phyloP scores from a whole-genome alignment of 2,797 vertebrate genomes.

The Tokudaia tokunoshimensis region DNA sequence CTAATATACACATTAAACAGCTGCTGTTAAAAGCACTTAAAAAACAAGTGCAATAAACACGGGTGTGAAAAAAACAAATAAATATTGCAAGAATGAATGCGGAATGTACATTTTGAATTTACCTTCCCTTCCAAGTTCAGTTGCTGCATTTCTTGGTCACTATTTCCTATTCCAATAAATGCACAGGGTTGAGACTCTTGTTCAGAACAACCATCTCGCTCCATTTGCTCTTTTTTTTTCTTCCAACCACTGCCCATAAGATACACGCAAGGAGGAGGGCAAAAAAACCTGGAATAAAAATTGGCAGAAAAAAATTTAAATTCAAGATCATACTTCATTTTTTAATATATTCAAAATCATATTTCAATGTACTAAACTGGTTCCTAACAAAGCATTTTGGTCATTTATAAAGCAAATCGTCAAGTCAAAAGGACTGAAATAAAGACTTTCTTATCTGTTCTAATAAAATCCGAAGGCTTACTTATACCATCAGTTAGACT shows the following conservation, averaged over 20 bases:
- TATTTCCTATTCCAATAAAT: slow-evolving; percentile 99
- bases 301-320: slow-evolving; percentile 45
- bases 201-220: slow-evolving; percentile 97
- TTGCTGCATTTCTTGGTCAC: slow-evolving; percentile 99
- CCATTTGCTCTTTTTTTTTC: slow-evolving; percentile 99
- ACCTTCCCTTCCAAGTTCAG: slow-evolving; percentile 99
- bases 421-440: background rate
- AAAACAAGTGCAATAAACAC: background rate
- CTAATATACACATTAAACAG: slow-evolving; percentile 33
- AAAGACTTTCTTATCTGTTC: slow-evolving; percentile 32
- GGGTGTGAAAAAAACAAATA: background rate
- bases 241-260: slow-evolving; percentile 99
- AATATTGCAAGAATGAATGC: background rate
- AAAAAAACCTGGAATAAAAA: slow-evolving; percentile 94
- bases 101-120: slow-evolving; percentile 59
- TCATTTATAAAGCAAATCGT: slow-evolving; percentile 5
- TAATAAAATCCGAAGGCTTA: background rate
- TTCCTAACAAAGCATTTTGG: slow-evolving; percentile 11
- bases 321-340: slow-evolving; percentile 8
- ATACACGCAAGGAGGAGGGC: slow-evolving; percentile 98
- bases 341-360: background rate
- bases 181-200: slow-evolving; percentile 99
- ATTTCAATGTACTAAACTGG: background rate
- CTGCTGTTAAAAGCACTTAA: background rate
- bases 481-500: background rate